Base-by-base conservation (phyloP, 2,888 invertebrate species). In the Mamestra brassicae region DNA sequence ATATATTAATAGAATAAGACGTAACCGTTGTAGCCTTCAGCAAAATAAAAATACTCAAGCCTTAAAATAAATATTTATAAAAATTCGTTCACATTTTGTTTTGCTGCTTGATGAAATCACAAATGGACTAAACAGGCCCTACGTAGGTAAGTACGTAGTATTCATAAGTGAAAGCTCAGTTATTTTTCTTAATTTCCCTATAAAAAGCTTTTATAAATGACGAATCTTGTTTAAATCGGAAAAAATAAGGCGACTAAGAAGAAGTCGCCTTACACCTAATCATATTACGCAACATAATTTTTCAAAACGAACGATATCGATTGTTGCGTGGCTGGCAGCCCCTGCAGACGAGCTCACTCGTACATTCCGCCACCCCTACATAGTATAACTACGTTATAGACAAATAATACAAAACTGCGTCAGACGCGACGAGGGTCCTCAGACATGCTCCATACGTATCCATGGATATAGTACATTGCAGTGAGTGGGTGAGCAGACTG, bases 401-500 rank as follows among this genome's bases (percentile, higher is more conserved):
- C 90, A 92, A 92, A 91, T 93, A 92, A 92, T 92, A 93, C 91
- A 93, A 92, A 93, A 93, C 91, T 91, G 91, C 92, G 93, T 92
- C 93, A 90, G 92, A 91, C 92, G 92, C 93, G 93, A 93, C 93
- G 93, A 95, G 95, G 94, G 95, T 93, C 93, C 95, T 95, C 95
- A 95, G 95, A 95, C 94, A 90, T 90, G 86, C 87, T 79, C 84
- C 84, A 90, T 90, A 90, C 84, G 83, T 83, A 88, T 88, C 87
- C 91, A 92, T 91, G 89, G 85, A 89, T 89, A 90, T 92, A 92
- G 91, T 92, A 94, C 88, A 93, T 90, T 95, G 95, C 95, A 95
- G 93, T 94, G 95, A 95, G 96, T 96, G 95, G 95, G 95, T 95
- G 94, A 95, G 90, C 93, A 93, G 93, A 95, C 95, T 96, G 96